A percentile compares a stretch with the other conserved stretches of the same genome.
Evolutionary conservation across 2,888 invertebrate species (phyloP).

Genomic region (Rapana venosa): DNA sequence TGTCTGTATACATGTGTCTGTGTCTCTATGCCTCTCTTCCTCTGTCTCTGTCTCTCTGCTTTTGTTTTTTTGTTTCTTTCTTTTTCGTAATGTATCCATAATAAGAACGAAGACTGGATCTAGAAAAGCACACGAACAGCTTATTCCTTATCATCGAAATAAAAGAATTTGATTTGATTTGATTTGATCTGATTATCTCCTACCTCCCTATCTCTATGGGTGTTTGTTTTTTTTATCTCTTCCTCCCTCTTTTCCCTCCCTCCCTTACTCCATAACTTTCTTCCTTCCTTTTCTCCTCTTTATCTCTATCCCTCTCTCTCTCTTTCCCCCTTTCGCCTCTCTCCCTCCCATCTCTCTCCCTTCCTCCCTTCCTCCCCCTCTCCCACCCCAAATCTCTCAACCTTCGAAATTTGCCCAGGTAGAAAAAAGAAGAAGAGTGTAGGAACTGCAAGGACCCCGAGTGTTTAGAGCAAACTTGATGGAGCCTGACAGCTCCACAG

Average conservation of each 20-base stretch:
- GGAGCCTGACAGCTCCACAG: no score
- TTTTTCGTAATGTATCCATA: no score
- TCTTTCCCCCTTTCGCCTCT: background rate
- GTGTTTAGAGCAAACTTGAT: no score
- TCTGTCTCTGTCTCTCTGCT: background rate
- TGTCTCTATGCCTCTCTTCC: background rate
- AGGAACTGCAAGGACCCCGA: no score
- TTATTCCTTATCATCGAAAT: no score
- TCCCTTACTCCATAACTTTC: background rate
- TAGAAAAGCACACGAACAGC: no score
- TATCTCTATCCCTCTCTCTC: slow-evolving; percentile 17
- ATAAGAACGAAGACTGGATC: no score
- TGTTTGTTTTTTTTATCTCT: background rate
- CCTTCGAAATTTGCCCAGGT: no score
- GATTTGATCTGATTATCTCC: background rate
- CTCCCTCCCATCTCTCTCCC: background rate
- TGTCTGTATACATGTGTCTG: no score
- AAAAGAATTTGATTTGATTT: no score
- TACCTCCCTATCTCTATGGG: background rate
- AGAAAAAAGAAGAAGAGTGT: no score
- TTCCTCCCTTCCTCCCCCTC: slow-evolving; percentile 4
- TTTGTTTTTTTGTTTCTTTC: background rate
- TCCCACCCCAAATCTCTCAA: background rate
- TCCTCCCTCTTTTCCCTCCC: background rate
- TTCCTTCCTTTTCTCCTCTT: background rate